Base-by-base conservation (phyloP, 2,888 invertebrate species). In the Ganaspis brasiliensis region DNA sequence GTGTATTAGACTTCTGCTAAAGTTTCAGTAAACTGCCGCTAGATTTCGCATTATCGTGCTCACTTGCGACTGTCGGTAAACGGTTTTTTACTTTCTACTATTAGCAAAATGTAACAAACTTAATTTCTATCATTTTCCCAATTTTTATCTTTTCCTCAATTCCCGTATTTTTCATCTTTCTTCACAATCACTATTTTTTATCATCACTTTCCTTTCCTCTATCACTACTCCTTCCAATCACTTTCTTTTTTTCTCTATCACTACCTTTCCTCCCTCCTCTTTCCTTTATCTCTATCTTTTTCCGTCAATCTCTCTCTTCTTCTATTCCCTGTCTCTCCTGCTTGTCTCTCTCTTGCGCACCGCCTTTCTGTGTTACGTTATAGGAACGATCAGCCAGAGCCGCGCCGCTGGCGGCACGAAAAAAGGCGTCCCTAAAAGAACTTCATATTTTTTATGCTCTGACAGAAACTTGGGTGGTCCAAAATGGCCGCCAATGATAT, bases 361-460 rank as follows among this genome's bases (percentile, higher is more conserved):
- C 83, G 81, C 83, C 75, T 88, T 87, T 87, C 88, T 87, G 87
- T 85, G 84, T 86, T 84, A 82, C 82, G 83, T 84, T 85, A 84
- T 82, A 83, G 83, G 80, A 85, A 82, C 88, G 86, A 85, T 85
- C 85, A 84, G 83, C 81, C 83, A 84, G 82, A 85, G 84, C 83
- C 83, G 85, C 85, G 86, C 86, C 86, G 89, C 89, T 87, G 87
- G 89, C 91, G 89, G 90, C 89, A 89, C 85, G 87, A 90, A 91
- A 91, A 91, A 91, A 91, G 91, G 91, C 90, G 91, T 91, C 90
- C 91, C 91, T 91, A 90, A 91, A 91, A 91, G 91, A 91, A 91
- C 90, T 91, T 91, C 88, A 91, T 91, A 91, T 91, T 91, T 91
- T 91, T 91, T 91, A 91, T 91, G 87, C 89, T 88, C 90, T 88